These are phyloP conservation scores for Elmis aenea DNA, from an alignment of 2,888 invertebrate genomes.

Conservation along the genomic window DNA sequence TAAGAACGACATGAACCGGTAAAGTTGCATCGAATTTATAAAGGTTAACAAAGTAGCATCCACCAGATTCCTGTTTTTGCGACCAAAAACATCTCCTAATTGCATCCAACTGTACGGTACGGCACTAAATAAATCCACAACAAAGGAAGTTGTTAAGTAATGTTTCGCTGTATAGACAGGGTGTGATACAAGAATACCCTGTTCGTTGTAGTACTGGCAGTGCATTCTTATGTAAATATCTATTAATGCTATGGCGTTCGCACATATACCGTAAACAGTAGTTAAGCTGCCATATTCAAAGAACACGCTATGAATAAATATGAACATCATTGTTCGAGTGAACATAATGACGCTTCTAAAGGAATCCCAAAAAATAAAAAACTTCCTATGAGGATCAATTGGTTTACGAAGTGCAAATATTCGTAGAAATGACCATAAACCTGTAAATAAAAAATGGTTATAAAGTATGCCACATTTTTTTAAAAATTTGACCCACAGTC, in stretches of 20 bases:
- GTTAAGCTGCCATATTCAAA: too few species aligned
- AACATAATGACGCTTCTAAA: slow-evolving; percentile 4
- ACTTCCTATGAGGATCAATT: slow-evolving; percentile 14
- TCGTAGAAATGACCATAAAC: slow-evolving; percentile 14
- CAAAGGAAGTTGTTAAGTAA: slow-evolving; percentile 46
- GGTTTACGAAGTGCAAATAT: slow-evolving; percentile 11
- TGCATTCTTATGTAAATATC: slow-evolving; percentile 45
- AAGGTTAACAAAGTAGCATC: slow-evolving; percentile 6
- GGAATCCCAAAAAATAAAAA: slow-evolving; percentile 20
- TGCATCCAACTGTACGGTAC: slow-evolving; percentile 47
- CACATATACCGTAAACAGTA: too few species aligned
- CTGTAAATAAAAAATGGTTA: slow-evolving; percentile 7
- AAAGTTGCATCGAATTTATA: slow-evolving; percentile 10
- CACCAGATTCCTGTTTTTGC: neutral
- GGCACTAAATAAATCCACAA: slow-evolving; percentile 47
- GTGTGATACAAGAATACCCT: slow-evolving; percentile 50
- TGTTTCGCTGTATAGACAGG: slow-evolving; percentile 49
- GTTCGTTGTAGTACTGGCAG: slow-evolving; percentile 48
- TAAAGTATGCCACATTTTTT: too few species aligned
- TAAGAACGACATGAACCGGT: slow-evolving; percentile 14
- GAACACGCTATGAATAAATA: too few species aligned
- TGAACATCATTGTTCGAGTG: too few species aligned
- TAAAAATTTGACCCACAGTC: too few species aligned
- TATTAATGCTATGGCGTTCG: too few species aligned
- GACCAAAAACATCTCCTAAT: slow-evolving; percentile 12